Evolutionary conservation across 2,888 invertebrate species (phyloP), one percentile per base, ranked within the genome.

Genomic region (Lampropteryx suffumata): DNA sequence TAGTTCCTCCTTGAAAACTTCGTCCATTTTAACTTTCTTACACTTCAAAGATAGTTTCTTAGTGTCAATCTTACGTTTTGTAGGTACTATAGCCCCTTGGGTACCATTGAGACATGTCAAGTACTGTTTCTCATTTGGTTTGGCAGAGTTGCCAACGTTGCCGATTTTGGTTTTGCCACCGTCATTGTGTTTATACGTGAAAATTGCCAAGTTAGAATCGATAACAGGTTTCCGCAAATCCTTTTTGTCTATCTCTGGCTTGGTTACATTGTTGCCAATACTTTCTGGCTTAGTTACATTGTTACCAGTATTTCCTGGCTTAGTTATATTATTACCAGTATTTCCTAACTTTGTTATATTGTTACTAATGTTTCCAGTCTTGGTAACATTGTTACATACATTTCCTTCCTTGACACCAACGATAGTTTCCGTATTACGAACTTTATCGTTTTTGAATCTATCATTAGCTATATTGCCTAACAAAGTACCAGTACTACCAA

Each of bases 91-190:
- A 2, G 17, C 4, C 3, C 17, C 17, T 17, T 17, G 17, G 4
- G 17, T 17, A 17, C 17, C 17, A 17, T 4, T 17, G 1, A 34
- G 21, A 40, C 28, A 47, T 24, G 17, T 17, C 2, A 45, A 30
- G 32, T 30, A 41, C 1, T 28, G 27, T 42, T 29, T 42, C 7
- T 33, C 14, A 10, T 30, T 33, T 0, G 3, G 3, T 0, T 30
- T 39, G n/a, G 11, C 36, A 12, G 30, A n/a, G n/a, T n/a, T 14
- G 11, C 24, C 47, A 33, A 36, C 30, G 44, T 54, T 45, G 48
- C 46, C 53, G 21, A 50, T 50, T 44, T 51, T 45, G 35, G 41
- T 48, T 37, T 46, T 39, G n/a, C 30, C 36, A 24, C 40, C 33
- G 27, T 28, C 17, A 6, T 33, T 33, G 21, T 29, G 33, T n/a